Evolutionary conservation across 2,797 vertebrate genomes (phyloP), one percentile per base, ranked within the genome.

Genomic region (Bovichtus diacanthus): DNA sequence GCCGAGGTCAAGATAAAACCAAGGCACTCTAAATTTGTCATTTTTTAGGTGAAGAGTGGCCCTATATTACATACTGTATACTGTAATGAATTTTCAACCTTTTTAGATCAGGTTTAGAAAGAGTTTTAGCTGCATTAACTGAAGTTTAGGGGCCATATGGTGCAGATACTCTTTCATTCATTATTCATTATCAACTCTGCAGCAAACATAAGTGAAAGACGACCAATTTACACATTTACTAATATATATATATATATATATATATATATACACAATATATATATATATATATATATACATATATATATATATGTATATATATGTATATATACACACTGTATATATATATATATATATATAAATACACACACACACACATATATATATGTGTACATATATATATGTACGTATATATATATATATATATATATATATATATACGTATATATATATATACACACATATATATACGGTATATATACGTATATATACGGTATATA

Each of bases 161-260:
- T 75, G 67, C 2, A 0, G 66, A 49, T 54, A 27, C 2, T 12
- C 9, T 62, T 64, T 70, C 53, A 62, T 62, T 62, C 36, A 34
- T 73, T 49, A 44, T 73, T 59, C 43, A 29, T 73, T 49, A 44
- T 73, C 31, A 55, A 10, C 21, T 68, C 66, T 62, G 41, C 29
- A 15, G 55, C 7, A 69, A 61, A 66, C 61, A 54, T 8, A 3
- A 46, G 1, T 61, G 2, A 49, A n/a, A 44, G 3, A 66, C 0
- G 1, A n/a, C 29, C 11, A 10, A 66, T 62, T 12, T 47, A 43
- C 19, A 31, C 2, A 72, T 49, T n/a, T 11, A 41, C 11, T n/a
- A 34, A 34, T 31, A 31, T 9, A 34, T 9, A 34, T 31, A 34
- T 27, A 23, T 23, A 34, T 31, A 31, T 9, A 34, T 9, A 34